Percentiles rank a stretch among this genome's conserved stretches.
Conservation (phyloP, 1,140 invertebrate genomes). For the Neomicropteryx cornuta region DNA sequence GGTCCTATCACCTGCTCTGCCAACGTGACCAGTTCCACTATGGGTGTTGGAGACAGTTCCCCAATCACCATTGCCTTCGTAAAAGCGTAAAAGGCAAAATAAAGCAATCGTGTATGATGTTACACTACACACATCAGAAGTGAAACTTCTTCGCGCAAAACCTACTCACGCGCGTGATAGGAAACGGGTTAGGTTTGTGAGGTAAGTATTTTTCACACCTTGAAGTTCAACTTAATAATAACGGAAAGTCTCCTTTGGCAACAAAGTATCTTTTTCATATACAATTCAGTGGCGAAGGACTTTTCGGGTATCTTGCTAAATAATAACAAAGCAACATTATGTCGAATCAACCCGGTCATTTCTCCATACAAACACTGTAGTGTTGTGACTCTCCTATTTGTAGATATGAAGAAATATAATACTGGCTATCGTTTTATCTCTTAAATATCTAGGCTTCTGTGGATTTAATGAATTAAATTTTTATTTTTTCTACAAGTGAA, state of each 20-base stretch:
- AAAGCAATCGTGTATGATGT: not conserved
- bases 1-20: constrained; percentile 73
- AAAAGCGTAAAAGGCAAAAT: not conserved
- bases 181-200: not conserved
- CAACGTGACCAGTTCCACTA: constrained; percentile 67
- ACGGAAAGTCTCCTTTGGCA: constrained; percentile 22
- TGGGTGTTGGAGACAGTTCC: constrained; percentile 64
- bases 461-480: too few relatives aligned
- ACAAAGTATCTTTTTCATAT: too few relatives aligned
- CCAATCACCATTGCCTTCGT: constrained; percentile 53
- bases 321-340: too few relatives aligned
- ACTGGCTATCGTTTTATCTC: too few relatives aligned
- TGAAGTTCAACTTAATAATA: not conserved
- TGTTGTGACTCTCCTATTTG: too few relatives aligned
- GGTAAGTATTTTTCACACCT: not conserved
- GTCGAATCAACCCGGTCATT: too few relatives aligned
- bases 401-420: too few relatives aligned
- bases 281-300: too few relatives aligned
- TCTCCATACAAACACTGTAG: too few relatives aligned
- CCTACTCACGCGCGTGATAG: not conserved
- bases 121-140: not conserved
- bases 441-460: too few relatives aligned
- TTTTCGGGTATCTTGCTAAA: too few relatives aligned
- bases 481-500: too few relatives aligned
- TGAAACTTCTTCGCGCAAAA: not conserved